phyloP scores from a whole-genome alignment of 1,140 invertebrate species.

The Bombus fervidus region DNA sequence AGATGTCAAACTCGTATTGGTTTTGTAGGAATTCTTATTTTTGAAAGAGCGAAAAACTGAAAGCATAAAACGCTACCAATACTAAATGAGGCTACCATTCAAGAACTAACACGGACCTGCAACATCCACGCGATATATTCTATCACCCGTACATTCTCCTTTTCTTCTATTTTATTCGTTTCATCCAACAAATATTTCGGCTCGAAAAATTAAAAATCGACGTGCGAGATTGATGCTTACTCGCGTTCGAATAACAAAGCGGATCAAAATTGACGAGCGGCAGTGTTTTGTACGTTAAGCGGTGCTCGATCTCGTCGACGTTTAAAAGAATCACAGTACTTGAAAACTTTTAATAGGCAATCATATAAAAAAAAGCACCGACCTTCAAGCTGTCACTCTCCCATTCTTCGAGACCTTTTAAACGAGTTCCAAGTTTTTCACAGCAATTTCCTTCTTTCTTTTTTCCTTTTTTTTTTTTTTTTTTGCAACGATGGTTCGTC shows the following conservation, averaged over 20 bases:
- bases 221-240: neutral
- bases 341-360: constrained; percentile 15
- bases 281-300: neutral
- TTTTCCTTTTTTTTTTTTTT: no score
- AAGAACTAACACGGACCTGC: no score
- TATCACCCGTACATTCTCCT: no score
- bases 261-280: neutral
- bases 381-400: neutral
- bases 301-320: neutral
- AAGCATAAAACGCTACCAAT: no score
- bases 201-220: neutral
- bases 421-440: neutral
- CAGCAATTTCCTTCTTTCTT: neutral
- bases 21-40: no score
- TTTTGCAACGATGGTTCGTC: no score
- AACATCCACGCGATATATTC: no score
- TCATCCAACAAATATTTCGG: neutral
- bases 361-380: neutral
- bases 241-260: neutral
- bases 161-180: no score
- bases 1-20: no score
- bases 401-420: neutral
- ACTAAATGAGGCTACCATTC: no score
- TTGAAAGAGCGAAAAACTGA: no score
- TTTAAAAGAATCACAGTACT: neutral